These are phyloP conservation scores for Hoplostethus atlanticus DNA, from an alignment of 2,797 vertebrate genomes.

Conservation along the genomic window DNA sequence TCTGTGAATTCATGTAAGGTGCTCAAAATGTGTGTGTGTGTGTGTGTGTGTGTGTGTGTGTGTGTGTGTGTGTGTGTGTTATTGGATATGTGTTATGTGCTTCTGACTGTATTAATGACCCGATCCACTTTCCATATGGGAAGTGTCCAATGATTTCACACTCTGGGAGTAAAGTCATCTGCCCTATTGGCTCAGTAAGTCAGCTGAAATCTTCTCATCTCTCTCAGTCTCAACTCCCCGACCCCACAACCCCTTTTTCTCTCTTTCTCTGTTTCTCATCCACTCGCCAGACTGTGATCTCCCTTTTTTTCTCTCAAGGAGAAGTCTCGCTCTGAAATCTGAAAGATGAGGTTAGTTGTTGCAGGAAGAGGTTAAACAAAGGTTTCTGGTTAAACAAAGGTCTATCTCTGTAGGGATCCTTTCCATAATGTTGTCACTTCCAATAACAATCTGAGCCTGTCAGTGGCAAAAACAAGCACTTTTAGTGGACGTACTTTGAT, in stretches of 20 bases:
- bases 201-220: constrained; percentile 7
- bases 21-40: not conserved
- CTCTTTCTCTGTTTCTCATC: constrained; percentile 20
- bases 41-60: not conserved
- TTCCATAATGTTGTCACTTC: too few species aligned
- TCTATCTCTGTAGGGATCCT: too few species aligned
- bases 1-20: not conserved
- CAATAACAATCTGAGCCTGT: too few species aligned
- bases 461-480: too few species aligned
- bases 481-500: too few species aligned
- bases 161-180: not conserved
- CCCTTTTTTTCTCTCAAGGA: constrained; percentile 7
- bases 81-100: too few species aligned
- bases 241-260: constrained; percentile 3
- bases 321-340: too few species aligned
- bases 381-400: too few species aligned
- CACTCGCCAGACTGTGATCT: constrained; percentile 40
- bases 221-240: not conserved
- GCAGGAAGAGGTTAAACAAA: too few species aligned
- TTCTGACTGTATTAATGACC: too few species aligned
- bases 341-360: too few species aligned
- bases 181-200: not conserved
- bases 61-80: not conserved
- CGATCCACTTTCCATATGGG: not conserved
- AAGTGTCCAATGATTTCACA: too few species aligned